Evolutionary conservation across 2,113 vertebrate species (phyloP).

Genomic region (Erythrocebus patas): DNA sequence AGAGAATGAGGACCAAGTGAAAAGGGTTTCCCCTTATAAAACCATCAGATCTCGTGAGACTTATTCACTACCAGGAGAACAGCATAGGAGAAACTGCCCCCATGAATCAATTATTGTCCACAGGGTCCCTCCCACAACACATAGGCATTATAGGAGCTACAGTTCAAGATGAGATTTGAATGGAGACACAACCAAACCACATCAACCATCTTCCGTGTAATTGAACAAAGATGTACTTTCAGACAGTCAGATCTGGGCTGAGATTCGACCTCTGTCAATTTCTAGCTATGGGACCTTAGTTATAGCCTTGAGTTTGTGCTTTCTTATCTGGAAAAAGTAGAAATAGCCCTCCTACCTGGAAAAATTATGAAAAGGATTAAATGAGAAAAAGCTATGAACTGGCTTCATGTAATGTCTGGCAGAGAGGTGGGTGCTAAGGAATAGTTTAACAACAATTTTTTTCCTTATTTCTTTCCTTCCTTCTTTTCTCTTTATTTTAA

Average conservation of each 20-base stretch:
- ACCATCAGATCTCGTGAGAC: too few relatives aligned
- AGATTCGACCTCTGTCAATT: background rate
- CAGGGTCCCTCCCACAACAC: too few relatives aligned
- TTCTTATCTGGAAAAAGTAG: background rate
- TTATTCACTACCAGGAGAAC: too few relatives aligned
- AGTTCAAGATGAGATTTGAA: too few relatives aligned
- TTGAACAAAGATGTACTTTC: background rate
- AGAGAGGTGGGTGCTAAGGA: background rate
- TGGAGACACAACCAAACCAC: too few relatives aligned
- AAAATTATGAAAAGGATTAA: background rate
- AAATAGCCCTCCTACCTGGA: background rate
- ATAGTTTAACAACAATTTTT: background rate
- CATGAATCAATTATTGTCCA: too few relatives aligned
- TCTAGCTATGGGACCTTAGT: background rate
- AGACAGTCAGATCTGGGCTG: background rate
- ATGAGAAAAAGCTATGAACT: background rate
- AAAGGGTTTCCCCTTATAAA: too few relatives aligned
- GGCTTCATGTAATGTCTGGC: background rate
- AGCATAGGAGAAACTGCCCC: too few relatives aligned
- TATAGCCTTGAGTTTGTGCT: background rate
- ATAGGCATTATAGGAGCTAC: too few relatives aligned
- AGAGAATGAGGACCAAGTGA: too few relatives aligned
- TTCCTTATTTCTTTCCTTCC: background rate
- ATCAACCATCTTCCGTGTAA: background rate
- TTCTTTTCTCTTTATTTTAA: too few relatives aligned